phyloP scores from a whole-genome alignment of 1,140 invertebrate species.

The Neodiprion fabricii region DNA sequence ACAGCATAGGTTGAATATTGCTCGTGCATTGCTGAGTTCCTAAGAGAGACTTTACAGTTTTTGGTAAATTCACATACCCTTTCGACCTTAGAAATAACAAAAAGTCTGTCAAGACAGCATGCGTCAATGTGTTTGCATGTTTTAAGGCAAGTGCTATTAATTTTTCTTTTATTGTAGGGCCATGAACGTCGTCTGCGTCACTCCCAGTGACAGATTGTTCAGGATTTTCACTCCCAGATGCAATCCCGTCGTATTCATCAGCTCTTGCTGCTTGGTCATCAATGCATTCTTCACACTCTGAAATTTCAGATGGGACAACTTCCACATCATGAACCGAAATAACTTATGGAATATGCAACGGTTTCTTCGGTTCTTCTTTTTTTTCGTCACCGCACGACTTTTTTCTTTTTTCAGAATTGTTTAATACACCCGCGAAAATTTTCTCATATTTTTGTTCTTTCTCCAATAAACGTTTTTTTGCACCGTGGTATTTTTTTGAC shows the following conservation, averaged over 20 bases:
- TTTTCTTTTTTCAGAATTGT: constrained; percentile 14
- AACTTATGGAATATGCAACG: constrained; percentile 9
- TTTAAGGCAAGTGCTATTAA: too few species aligned
- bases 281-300: constrained; percentile 8
- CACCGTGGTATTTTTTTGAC: constrained; percentile 29
- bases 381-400: constrained; percentile 12
- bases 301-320: neutral
- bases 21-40: neutral
- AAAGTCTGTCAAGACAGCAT: neutral
- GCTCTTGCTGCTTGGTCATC: constrained; percentile 15
- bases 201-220: constrained; percentile 9
- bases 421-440: constrained; percentile 14
- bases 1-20: neutral
- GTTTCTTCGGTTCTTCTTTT: neutral
- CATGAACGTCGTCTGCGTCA: constrained; percentile 5
- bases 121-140: neutral
- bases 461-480: constrained; percentile 16
- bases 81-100: neutral
- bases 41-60: neutral
- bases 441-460: constrained; percentile 13
- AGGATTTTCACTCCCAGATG: constrained; percentile 14
- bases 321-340: constrained; percentile 11
- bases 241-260: constrained; percentile 12
- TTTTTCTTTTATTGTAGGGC: too few species aligned
- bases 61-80: neutral